Percentiles rank a stretch among this genome's conserved stretches.
Evolutionary conservation across 1,140 invertebrate species (phyloP).

Genomic region (Megalopta genalis): DNA sequence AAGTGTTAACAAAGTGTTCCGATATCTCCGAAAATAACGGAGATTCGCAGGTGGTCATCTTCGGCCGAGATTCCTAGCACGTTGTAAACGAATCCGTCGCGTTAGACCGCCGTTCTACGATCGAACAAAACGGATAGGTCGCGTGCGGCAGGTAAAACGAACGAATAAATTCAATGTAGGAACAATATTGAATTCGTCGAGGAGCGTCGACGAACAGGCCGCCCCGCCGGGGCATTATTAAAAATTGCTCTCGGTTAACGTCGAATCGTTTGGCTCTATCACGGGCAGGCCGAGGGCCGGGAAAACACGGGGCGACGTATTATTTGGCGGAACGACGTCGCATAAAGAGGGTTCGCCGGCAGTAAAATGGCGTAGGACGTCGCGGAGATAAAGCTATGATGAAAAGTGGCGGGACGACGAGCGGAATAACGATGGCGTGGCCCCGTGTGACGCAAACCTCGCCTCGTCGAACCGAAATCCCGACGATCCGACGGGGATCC

Average conservation of each 20-base stretch:
- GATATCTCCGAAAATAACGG: too few relatives aligned
- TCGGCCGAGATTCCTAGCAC: too few relatives aligned
- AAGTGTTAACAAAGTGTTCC: too few relatives aligned
- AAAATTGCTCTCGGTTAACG: background rate
- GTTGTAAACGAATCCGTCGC: too few relatives aligned
- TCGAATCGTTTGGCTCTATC: background rate
- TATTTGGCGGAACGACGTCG: background rate
- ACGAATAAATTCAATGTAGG: too few relatives aligned
- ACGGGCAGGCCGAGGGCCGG: background rate
- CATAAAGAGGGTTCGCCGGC: background rate
- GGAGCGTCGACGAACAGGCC: too few relatives aligned
- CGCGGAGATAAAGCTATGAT: slow-evolving; percentile 6
- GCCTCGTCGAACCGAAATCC: background rate
- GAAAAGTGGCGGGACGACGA: background rate
- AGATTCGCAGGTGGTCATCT: too few relatives aligned
- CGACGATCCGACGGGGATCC: background rate
- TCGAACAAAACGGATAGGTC: too few relatives aligned
- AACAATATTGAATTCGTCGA: too few relatives aligned
- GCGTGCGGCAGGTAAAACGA: too few relatives aligned
- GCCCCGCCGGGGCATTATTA: too few relatives aligned
- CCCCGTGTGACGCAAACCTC: background rate
- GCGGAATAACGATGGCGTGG: background rate
- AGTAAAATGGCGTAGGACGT: background rate
- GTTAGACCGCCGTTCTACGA: too few relatives aligned
- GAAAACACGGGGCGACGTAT: background rate